Percentiles rank a stretch among this genome's conserved stretches.
Conservation (phyloP, 2,113 vertebrate species). For the Chamaea fasciata region DNA sequence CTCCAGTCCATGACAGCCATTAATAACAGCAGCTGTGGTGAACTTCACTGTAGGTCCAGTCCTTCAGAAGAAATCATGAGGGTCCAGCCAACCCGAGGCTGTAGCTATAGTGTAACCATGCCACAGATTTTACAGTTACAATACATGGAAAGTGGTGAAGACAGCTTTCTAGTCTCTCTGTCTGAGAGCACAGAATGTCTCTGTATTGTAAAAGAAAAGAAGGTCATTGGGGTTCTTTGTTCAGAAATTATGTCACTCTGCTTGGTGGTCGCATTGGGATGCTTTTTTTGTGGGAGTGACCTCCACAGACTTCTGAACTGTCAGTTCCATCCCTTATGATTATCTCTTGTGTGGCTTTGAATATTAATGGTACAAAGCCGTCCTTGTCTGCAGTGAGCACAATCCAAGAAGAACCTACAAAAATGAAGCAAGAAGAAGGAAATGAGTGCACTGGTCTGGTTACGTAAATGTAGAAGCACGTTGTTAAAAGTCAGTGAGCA, state of each 20-base stretch:
- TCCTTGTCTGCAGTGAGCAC: constrained; percentile 84
- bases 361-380: constrained; percentile 86
- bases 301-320: constrained; percentile 24
- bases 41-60: not conserved
- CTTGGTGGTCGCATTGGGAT: constrained; percentile 17
- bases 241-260: constrained; percentile 52
- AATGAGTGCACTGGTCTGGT: not conserved
- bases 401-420: constrained; percentile 84
- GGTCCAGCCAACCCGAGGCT: not conserved
- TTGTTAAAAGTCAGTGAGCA: not conserved
- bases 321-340: constrained; percentile 81
- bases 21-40: not conserved
- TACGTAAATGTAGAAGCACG: not conserved
- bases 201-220: not conserved
- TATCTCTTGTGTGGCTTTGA: constrained; percentile 84
- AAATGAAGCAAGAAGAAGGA: constrained; percentile 1
- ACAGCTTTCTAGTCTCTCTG: not conserved
- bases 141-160: not conserved
- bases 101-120: not conserved
- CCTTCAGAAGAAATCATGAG: not conserved
- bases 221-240: not conserved
- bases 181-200: not conserved
- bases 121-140: not conserved
- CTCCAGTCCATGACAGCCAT: not conserved
- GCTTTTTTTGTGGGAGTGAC: constrained; percentile 19